phyloP scores from a whole-genome alignment of 1,140 invertebrate genomes.

The Tigriopus japonicus region DNA sequence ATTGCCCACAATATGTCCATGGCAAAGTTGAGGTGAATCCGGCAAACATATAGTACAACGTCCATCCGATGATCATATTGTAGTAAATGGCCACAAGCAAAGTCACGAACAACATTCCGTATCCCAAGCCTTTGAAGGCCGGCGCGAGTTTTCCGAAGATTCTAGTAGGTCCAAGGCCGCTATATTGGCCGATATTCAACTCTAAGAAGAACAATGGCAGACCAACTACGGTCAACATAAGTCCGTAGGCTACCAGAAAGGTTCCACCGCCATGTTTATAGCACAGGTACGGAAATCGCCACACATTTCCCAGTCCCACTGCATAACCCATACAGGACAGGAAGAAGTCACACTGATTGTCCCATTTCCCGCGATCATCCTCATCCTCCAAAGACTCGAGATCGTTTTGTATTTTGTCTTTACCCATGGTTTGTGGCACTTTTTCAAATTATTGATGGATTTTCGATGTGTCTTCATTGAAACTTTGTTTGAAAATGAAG shows the following conservation, averaged over 20 bases:
- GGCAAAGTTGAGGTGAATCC: conserved; percentile 52
- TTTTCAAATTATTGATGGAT: too few relatives aligned
- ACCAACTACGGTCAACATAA: conserved; percentile 86
- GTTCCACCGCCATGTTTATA: conserved; percentile 63
- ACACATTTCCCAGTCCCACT: conserved; percentile 26
- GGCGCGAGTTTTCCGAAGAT: conserved; percentile 19
- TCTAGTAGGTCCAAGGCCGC: conserved; percentile 81
- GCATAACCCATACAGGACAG: conserved; percentile 36
- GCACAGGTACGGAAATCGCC: conserved; percentile 48
- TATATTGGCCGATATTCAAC: conserved; percentile 87
- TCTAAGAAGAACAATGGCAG: conserved; percentile 98
- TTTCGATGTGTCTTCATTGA: too few relatives aligned
- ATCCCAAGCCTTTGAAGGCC: conserved; percentile 17
- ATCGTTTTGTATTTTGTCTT: too few relatives aligned
- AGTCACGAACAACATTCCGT: conserved; percentile 28
- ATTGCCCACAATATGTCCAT: conserved; percentile 41
- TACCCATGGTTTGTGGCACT: too few relatives aligned
- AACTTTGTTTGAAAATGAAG: too few relatives aligned
- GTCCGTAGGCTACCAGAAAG: conserved; percentile 81
- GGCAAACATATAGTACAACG: conserved; percentile 77
- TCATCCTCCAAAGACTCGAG: background rate
- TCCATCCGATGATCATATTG: conserved; percentile 97
- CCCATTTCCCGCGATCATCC: conserved; percentile 31
- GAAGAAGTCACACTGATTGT: conserved; percentile 32
- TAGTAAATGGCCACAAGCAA: conserved; percentile 99